Evolutionary conservation across 2,113 vertebrate species (phyloP).

Genomic region (Platysternon megacephalum): DNA sequence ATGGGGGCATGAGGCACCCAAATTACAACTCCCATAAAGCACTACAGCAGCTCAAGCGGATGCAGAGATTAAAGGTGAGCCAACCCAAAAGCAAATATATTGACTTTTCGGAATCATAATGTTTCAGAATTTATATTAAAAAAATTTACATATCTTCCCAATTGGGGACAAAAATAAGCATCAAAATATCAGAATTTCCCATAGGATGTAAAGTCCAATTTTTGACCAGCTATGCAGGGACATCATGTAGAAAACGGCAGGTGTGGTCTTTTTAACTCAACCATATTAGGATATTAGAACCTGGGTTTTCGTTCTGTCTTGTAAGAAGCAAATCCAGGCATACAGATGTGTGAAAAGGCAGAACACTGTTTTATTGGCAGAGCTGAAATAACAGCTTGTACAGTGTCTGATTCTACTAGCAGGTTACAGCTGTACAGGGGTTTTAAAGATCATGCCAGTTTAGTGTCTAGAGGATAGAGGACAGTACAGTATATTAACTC

Average conservation of each 20-base stretch:
- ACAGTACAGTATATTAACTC: neutral
- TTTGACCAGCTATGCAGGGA: neutral
- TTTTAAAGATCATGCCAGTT: neutral
- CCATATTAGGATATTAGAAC: neutral
- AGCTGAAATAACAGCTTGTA: neutral
- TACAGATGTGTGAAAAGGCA: neutral
- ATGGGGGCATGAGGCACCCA: neutral
- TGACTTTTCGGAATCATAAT: neutral
- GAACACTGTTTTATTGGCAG: neutral
- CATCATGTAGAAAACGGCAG: fast-evolving
- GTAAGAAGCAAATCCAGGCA: neutral
- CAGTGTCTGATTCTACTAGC: neutral
- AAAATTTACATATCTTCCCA: neutral
- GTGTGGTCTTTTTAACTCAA: neutral
- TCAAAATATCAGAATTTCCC: neutral
- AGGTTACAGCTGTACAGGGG: neutral
- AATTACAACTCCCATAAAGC: too few species aligned
- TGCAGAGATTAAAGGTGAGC: neutral
- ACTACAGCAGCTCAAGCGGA: too few species aligned
- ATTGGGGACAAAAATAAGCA: neutral
- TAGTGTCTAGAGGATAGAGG: neutral
- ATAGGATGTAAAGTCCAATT: neutral
- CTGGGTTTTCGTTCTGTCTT: neutral
- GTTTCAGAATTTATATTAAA: neutral
- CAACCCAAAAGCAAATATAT: too few species aligned